Evolutionary conservation across 2,888 invertebrate genomes (phyloP), one percentile per base, ranked within the genome.

Genomic region (Embidobia sp.): DNA sequence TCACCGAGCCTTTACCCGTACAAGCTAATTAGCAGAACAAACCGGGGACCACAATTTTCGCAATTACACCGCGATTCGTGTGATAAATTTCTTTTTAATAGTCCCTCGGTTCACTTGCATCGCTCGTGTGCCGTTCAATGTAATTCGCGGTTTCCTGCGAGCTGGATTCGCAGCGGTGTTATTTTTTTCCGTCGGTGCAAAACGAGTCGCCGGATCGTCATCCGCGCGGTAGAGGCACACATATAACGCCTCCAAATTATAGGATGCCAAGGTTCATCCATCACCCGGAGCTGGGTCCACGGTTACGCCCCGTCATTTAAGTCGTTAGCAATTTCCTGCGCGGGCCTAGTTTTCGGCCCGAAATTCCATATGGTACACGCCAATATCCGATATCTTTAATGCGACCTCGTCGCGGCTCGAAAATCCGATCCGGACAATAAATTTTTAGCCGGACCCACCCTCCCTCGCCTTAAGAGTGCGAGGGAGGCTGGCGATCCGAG

Each of bases 301-400:
- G 74, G 86, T 76, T 83, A 83, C 88, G 88, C 88, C 88, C 88
- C 85, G 84, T 78, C 87, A 85, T 89, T 89, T 88, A 89, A 88
- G 88, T 88, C 87, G 88, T 89, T 89, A 89, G 88, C 85, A 89
- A 89, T 89, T 89, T 89, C 87, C 89, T 89, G 88, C 87, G 82
- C 86, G 84, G 84, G 83, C 87, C 87, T 85, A 87, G 86, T 87
- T 84, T 86, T 84, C 81, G 83, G 77, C 85, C n/a, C 85, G 81
- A 88, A 88, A 88, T 88, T 87, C 88, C 88, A 88, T 88, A 88
- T 88, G 88, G 85, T 78, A 83, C 86, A 29, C 69, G 85, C 86
- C 87, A 86, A 86, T 87, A 81, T 78, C 79, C 82, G 82, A 86
- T 63, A 61, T 72, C 70, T 72, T 76, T 87, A 86, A 85, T 86